A percentile compares a stretch with the other conserved stretches of the same genome.
phyloP scores from a whole-genome alignment of 2,797 vertebrate species.

The Propithecus perrieri region DNA sequence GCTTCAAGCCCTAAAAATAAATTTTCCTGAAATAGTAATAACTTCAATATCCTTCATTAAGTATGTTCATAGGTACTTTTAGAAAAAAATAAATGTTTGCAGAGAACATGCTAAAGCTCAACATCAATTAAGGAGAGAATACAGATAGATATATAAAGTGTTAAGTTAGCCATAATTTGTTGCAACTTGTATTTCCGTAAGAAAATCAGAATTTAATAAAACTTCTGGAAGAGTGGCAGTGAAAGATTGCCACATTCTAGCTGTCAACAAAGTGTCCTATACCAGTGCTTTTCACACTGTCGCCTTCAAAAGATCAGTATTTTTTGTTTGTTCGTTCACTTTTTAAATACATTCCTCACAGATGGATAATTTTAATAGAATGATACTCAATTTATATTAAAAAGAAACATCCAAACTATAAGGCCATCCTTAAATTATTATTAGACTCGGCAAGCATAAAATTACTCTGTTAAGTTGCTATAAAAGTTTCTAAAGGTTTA shows the following conservation, averaged over 20 bases:
- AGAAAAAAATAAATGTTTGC: conserved; percentile 33
- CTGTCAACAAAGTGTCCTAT: neutral
- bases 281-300: neutral
- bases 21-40: conserved; percentile 14
- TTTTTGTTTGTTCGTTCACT: neutral
- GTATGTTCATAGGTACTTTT: conserved; percentile 12
- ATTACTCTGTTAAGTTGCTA: conserved; percentile 1
- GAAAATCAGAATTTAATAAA: conserved; percentile 6
- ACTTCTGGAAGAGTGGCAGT: neutral
- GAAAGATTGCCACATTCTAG: neutral
- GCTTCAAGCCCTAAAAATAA: neutral
- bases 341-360: conserved; percentile 42
- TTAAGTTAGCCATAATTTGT: conserved; percentile 4
- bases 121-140: neutral
- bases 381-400: conserved; percentile 36
- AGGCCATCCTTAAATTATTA: conserved; percentile 34
- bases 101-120: neutral
- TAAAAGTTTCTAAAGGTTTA: conserved; percentile 34
- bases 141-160: neutral
- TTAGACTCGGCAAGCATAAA: conserved; percentile 45
- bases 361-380: conserved; percentile 44
- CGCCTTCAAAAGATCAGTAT: neutral
- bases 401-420: neutral
- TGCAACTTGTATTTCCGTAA: conserved; percentile 21
- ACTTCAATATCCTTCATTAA: conserved; percentile 9